Conservation (phyloP, 2,888 invertebrate genomes). For the Platynereis dumerilii region DNA sequence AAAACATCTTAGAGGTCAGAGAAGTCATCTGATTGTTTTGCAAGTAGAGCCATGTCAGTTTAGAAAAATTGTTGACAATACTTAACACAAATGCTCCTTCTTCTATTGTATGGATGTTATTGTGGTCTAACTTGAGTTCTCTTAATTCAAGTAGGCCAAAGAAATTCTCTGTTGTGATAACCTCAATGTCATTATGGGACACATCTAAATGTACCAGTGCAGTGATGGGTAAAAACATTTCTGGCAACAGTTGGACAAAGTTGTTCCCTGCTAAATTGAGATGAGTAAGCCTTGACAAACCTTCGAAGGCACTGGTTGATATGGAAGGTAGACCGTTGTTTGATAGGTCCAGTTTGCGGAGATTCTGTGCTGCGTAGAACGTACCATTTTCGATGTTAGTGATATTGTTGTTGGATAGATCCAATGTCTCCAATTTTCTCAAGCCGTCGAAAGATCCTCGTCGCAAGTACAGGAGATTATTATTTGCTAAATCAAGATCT, state of each 20-base stretch:
- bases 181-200: constrained; percentile 43
- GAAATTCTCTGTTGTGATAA: constrained; percentile 39
- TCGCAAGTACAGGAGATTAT: constrained; percentile 39
- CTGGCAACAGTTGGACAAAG: constrained; percentile 38
- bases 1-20: constrained; percentile 38
- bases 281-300: constrained; percentile 40
- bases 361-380: constrained; percentile 38
- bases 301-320: constrained; percentile 38
- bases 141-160: constrained; percentile 42
- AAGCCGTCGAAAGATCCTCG: constrained; percentile 39
- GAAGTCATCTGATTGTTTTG: constrained; percentile 42
- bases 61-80: constrained; percentile 40
- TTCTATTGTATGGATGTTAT: constrained; percentile 42
- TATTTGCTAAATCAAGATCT: constrained; percentile 40
- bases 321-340: constrained; percentile 41
- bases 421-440: constrained; percentile 33
- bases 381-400: constrained; percentile 39
- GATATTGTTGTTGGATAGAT: constrained; percentile 43
- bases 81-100: constrained; percentile 45
- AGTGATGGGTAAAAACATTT: constrained; percentile 35
- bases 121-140: constrained; percentile 43
- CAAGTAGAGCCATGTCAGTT: constrained; percentile 44
- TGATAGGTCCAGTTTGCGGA: constrained; percentile 41
- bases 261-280: constrained; percentile 40
- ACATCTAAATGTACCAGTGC: constrained; percentile 39